Evolutionary conservation across 2,888 invertebrate species (phyloP), one percentile per base, ranked within the genome.

Genomic region (Erannis defoliaria): DNA sequence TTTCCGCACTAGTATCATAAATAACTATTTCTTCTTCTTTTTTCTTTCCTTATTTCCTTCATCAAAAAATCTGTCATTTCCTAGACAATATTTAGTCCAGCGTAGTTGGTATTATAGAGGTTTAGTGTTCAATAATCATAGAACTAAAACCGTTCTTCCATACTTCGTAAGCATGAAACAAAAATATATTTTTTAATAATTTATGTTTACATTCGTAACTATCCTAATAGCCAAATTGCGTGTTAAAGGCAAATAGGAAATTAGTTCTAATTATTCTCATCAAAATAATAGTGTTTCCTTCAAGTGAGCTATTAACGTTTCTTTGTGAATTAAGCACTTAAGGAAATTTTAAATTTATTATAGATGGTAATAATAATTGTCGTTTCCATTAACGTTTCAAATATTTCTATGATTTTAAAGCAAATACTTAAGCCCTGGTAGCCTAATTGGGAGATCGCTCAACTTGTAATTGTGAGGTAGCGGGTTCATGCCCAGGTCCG

Each of bases 191-290:
- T 60, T 60, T 49, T 59, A 62, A 54, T 59, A 65, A 43, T 19
- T 43, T 43, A 53, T 63, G 63, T 64, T 51, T 62, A 67, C 62
- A 60, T 64, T 67, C 26, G 61, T 67, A 56, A 63, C 50, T 54
- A 38, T 64, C 56, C 46, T 70, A 69, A 73, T 71, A 64, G 67
- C 63, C n/a, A 43, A 50, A 67, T 73, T 16, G 73, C 73, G 73
- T 73, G 73, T 40, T 50, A 43, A 19, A 35, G 31, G 61, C 40
- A 63, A 61, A 58, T 60, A 65, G 66, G 70, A 67, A 71, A 71
- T 71, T 62, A 66, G 56, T 67, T 67, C 65, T 70, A 71, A 71
- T 70, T 71, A 64, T 56, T 48, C 55, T 54, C 67, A 61, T 65
- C 51, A 26, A 62, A 66, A 46, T 66, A 56, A 60, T 60, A 51